Evolutionary conservation across 2,797 vertebrate species (phyloP), one percentile per base, ranked within the genome.

Genomic region (Sebastes vulpes): DNA sequence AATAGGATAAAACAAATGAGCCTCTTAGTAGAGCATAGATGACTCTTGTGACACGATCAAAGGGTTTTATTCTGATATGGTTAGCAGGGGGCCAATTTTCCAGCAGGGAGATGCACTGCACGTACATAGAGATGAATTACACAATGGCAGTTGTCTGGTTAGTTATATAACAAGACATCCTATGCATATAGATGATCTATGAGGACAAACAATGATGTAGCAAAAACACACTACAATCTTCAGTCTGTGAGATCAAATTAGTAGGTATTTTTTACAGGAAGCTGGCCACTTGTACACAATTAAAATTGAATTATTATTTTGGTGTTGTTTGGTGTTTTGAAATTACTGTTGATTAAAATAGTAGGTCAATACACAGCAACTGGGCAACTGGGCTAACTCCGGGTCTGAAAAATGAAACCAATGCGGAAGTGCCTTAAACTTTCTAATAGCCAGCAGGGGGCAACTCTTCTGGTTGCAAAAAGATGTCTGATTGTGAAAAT

Each of bases 1-100:
- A 75, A 87, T 65, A 32, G 68, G 64, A 86, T 86, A 10, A 89
- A 84, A 84, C 71, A 77, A 74, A 88, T 25, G n/a, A 80, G 56
- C 25, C 70, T 77, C 31, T 84, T 66, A 75, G 75, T 65, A 29
- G 75, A 66, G 60, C 67, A 77, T 14, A 74, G 66, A 82, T 85
- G 65, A 82, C 57, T 79, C 59, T 68, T 84, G 60, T 73, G 61
- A 74, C 79, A 61, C 18, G 9, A 84, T 90, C 68, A 85, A 82
- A 81, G 72, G 61, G 6, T 65, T 85, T 83, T 79, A 77, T 60
- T 81, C 67, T 72, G 38, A 71, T 73, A 60, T 63, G 48, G 75
- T 71, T 73, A 64, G 73, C 68, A 68, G 50, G 32, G 75, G 72
- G 56, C 60, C 6, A 57, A 61, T 65, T 87, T 81, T 64, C 65